These are phyloP conservation scores for Elgaria multicarinata DNA, from an alignment of 2,113 vertebrate species.

Conservation along the genomic window DNA sequence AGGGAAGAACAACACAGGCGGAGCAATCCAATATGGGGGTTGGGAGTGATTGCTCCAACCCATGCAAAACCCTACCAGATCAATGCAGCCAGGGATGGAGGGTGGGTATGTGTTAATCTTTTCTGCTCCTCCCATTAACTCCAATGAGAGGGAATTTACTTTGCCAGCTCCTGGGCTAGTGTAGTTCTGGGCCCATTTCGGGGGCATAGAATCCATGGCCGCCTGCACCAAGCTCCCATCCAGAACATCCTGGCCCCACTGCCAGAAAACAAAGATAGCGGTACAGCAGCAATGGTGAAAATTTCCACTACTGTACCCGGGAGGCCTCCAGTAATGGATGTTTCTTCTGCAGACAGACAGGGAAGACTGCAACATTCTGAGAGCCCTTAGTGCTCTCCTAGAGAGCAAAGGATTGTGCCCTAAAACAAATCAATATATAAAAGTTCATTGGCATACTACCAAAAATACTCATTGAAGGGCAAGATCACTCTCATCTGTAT, in stretches of 20 bases:
- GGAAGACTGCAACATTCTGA: too few relatives aligned
- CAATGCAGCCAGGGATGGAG: neutral
- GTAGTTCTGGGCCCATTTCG: neutral
- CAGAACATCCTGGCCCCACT: neutral
- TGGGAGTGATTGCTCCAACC: neutral
- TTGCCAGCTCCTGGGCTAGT: neutral
- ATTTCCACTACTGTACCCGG: neutral
- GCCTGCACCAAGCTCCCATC: too few relatives aligned
- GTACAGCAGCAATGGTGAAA: neutral
- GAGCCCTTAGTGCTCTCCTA: too few relatives aligned
- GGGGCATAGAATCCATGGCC: neutral
- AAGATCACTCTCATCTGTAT: too few relatives aligned
- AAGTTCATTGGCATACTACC: neutral
- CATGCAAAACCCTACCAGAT: neutral
- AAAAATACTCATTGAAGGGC: neutral
- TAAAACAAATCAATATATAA: neutral
- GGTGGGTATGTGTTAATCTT: neutral
- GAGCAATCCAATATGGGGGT: neutral
- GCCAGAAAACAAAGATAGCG: neutral
- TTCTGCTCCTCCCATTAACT: neutral
- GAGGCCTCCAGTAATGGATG: too few relatives aligned
- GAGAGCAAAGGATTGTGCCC: neutral
- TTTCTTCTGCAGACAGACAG: too few relatives aligned
- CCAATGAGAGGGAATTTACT: neutral
- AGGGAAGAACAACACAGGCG: neutral